phyloP scores from a whole-genome alignment of 2,888 invertebrate species.

The Lepas anatifera region DNA sequence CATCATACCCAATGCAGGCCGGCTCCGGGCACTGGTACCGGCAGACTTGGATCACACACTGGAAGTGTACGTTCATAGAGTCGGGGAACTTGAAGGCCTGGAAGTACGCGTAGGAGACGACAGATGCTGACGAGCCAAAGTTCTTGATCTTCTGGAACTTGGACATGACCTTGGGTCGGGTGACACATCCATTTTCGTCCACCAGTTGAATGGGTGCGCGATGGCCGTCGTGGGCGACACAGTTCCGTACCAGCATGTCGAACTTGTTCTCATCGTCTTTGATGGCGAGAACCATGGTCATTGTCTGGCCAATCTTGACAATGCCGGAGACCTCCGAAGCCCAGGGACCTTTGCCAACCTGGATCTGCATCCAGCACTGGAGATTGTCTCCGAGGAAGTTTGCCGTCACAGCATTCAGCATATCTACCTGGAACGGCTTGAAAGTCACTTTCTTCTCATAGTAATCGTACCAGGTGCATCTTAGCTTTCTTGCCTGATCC shows the following conservation, averaged over 20 bases:
- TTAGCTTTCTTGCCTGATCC: constrained; percentile 83
- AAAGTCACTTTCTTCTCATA: constrained; percentile 91
- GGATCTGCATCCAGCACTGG: constrained; percentile 96
- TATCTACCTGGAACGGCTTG: constrained; percentile 88
- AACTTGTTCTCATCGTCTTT: constrained; percentile 91
- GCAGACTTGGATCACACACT: constrained; percentile 89
- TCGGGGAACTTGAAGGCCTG: constrained; percentile 95
- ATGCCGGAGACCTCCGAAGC: constrained; percentile 87
- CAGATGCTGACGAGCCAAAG: constrained; percentile 86
- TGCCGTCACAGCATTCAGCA: constrained; percentile 87
- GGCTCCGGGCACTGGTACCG: constrained; percentile 87
- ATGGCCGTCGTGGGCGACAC: constrained; percentile 89
- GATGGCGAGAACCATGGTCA: constrained; percentile 92
- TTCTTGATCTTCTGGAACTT: constrained; percentile 93
- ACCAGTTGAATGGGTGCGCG: constrained; percentile 46
- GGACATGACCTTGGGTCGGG: constrained; percentile 80
- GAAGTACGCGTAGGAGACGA: constrained; percentile 89
- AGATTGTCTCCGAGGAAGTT: constrained; percentile 91
- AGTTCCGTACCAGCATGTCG: constrained; percentile 87
- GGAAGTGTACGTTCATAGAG: constrained; percentile 94
- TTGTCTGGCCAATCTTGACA: constrained; percentile 88
- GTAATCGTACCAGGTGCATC: constrained; percentile 93
- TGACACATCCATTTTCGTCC: constrained; percentile 86
- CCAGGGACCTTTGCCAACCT: constrained; percentile 90
- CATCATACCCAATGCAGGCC: constrained; percentile 48